Base-by-base conservation (phyloP, 2,888 invertebrate species). In the Tipula lateralis region DNA sequence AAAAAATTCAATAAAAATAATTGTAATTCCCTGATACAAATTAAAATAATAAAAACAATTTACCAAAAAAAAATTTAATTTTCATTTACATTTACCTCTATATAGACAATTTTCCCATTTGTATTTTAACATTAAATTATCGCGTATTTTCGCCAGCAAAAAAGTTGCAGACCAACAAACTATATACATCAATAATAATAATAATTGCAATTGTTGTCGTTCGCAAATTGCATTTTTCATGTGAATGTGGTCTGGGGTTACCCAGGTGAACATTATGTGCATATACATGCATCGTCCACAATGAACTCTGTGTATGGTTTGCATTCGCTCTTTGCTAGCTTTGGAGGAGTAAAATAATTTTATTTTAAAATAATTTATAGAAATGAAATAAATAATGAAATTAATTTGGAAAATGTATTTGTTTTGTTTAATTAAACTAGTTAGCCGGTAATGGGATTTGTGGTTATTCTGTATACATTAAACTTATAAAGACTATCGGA, bases 171-270 rank as follows among this genome's bases (percentile, higher is more conserved):
- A 50, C n/a, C 66, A 66, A 66, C 24, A 66, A n/a, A 50, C 50
- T 19, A n/a, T n/a, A n/a, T n/a, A 66, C 66, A 66, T 66, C 66
- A 66, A 66, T 66, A 66, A 66, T 66, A 66, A 44, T 44, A 44
- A 44, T 66, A 66, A 66, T 66, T 66, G 66, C 66, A 66, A 66
- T 66, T 66, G 66, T 66, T 66, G 66, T 66, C 66, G 66, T 66
- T 66, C 24, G 19, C 66, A 66, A 66, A 66, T 66, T 66, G 66
- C 19, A 66, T 66, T 66, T 66, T 66, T 24, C 1, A 24, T 24
- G 66, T 9, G n/a, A n/a, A 9, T 24, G 4, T 12, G 19, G 19
- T 66, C 2, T 13, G 66, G 66, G 66, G 44, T 44, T 66, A 66
- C 66, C 66, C 66, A 66, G 66, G 66, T 66, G 66, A 66, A 24